Base-by-base conservation (phyloP, 2,797 vertebrate species). In the Tokudaia tokunoshimensis region DNA sequence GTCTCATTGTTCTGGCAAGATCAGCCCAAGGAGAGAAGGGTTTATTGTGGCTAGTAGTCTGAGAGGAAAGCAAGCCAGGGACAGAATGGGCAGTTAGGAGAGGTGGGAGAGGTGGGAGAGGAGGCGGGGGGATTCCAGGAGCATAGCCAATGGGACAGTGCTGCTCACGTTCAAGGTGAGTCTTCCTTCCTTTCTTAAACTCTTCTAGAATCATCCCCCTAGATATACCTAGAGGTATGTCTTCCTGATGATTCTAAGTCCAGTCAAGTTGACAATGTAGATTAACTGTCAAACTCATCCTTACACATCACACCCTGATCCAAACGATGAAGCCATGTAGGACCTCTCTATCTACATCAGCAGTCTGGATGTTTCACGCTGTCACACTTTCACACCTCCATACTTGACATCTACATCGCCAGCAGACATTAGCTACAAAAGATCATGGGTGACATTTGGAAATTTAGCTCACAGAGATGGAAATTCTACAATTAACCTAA, bases 391-490 rank as follows among this genome's bases (percentile, higher is more conserved):
- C 17, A 79, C 19, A 50, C 90, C 14, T 72, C 84, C 44, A 65
- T 8, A 74, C 93, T 78, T 76, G 63, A 59, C 91, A 78, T 5
- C 14, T 57, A n/a, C 91, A 52, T 88, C 63, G 81, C 84, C 15
- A 80, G 52, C 6, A 84, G 47, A 89, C 87, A 85, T 44, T 20
- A 82, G 75, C 65, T 74, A 55, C 70, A 72, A 84, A 85, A 91
- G 65, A 72, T 34, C 70, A 92, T 26, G 31, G 84, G 94, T 76
- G 52, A 80, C 70, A 22, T 76, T 47, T 94, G 87, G 80, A 93
- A 52, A 74, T 94, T 94, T 63, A 93, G 72, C 52, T 34, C 34
- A 70, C 47, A 89, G 29, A 83, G 70, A 70, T 65, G 31, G 82
- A 7, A 93, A 90, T 41, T 89, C 63, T 95, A 22, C 4, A 70